phyloP scores from a whole-genome alignment of 2,113 vertebrate species.

The Nothobranchius kuhntae region DNA sequence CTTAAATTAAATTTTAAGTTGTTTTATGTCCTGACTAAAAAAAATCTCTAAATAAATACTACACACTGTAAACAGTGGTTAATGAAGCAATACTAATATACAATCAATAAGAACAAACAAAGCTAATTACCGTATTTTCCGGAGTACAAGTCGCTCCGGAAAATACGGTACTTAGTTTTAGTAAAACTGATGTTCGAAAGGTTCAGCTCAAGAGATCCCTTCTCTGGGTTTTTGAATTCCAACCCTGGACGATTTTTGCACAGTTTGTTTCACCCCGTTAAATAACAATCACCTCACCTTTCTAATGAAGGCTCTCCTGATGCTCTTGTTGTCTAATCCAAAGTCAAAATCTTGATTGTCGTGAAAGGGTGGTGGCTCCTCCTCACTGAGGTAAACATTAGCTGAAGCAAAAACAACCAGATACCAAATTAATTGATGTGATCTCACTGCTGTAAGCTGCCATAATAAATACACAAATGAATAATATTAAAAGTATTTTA shows the following conservation, averaged over 20 bases:
- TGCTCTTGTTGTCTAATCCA: conserved; percentile 64
- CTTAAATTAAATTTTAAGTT: too few relatives aligned
- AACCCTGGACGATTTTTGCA: too few relatives aligned
- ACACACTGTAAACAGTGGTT: too few relatives aligned
- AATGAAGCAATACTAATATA: too few relatives aligned
- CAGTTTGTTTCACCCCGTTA: neutral
- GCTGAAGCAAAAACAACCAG: conserved; percentile 19
- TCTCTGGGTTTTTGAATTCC: neutral
- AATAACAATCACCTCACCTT: conserved; percentile 46
- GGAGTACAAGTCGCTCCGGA: too few relatives aligned
- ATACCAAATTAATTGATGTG: neutral
- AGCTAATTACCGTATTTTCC: too few relatives aligned
- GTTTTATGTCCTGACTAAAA: too few relatives aligned
- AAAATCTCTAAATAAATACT: too few relatives aligned
- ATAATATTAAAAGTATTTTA: neutral
- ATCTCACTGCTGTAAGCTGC: neutral
- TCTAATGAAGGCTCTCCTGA: conserved; percentile 64
- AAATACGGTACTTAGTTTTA: too few relatives aligned
- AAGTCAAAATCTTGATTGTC: conserved; percentile 63
- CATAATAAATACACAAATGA: neutral
- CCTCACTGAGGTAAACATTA: conserved; percentile 35
- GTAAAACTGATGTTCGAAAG: too few relatives aligned
- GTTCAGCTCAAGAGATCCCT: too few relatives aligned
- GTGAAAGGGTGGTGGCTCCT: conserved; percentile 58
- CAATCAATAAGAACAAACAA: too few relatives aligned